phyloP scores from a whole-genome alignment of 2,113 vertebrate species.

The Psephotus haematonotus region DNA sequence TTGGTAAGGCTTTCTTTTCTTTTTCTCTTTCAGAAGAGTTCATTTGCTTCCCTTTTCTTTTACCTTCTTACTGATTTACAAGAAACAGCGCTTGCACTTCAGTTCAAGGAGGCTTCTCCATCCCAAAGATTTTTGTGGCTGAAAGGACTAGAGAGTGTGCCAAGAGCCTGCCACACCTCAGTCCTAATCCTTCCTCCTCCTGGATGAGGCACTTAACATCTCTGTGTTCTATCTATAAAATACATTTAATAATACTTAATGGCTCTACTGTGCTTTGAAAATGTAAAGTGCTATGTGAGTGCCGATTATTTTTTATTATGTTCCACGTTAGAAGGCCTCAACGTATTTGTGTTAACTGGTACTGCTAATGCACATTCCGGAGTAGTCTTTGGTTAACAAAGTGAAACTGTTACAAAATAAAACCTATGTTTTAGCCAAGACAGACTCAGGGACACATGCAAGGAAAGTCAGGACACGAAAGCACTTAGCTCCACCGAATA shows the following conservation, averaged over 20 bases:
- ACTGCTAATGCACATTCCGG: constrained; percentile 55
- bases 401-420: neutral
- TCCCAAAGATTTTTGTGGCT: neutral
- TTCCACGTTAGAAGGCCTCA: constrained; percentile 30
- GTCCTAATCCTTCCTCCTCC: constrained; percentile 11
- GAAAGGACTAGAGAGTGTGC: neutral
- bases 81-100: neutral
- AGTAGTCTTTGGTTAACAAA: constrained; percentile 46
- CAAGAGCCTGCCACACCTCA: neutral
- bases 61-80: neutral
- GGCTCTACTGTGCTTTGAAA: constrained; percentile 40
- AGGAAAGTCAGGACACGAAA: neutral
- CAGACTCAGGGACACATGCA: neutral
- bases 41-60: neutral
- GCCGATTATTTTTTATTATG: constrained; percentile 55
- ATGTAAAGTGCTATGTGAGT: constrained; percentile 48
- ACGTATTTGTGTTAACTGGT: constrained; percentile 18
- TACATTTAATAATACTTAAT: constrained; percentile 64
- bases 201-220: constrained; percentile 33
- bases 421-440: neutral
- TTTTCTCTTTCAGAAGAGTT: neutral
- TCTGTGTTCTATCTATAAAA: constrained; percentile 40
- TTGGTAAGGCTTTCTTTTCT: neutral
- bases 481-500: neutral
- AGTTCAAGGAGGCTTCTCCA: neutral